Conservation (phyloP, 2,113 vertebrate genomes). For the Chamaea fasciata region DNA sequence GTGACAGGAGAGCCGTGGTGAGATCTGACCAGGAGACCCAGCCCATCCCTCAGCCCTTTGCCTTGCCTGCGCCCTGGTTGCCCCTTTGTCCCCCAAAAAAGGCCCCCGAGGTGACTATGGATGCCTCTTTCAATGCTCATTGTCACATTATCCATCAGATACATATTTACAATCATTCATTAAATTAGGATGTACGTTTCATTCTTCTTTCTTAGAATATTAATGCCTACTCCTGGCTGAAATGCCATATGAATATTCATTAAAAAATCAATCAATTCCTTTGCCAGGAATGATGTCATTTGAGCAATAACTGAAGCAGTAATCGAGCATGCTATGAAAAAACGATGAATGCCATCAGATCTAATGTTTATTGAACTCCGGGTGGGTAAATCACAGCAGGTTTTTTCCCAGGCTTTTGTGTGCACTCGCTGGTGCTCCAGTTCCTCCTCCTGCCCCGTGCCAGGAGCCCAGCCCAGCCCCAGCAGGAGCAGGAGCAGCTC, state of each 20-base stretch:
- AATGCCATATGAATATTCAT: constrained; percentile 68
- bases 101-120: constrained; percentile 12
- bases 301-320: constrained; percentile 46
- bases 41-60: neutral
- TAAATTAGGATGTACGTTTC: constrained; percentile 54
- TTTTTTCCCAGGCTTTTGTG: constrained; percentile 19
- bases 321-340: constrained; percentile 51
- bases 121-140: constrained; percentile 28
- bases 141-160: constrained; percentile 44
- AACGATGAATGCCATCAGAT: constrained; percentile 58
- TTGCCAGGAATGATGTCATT: constrained; percentile 41
- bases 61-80: neutral
- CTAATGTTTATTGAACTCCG: constrained; percentile 57
- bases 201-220: constrained; percentile 65
- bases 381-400: constrained; percentile 43
- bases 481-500: neutral
- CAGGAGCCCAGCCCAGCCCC: neutral
- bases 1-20: neutral
- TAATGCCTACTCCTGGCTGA: constrained; percentile 50
- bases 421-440: neutral
- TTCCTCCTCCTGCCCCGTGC: neutral
- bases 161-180: constrained; percentile 49
- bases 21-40: neutral
- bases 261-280: constrained; percentile 43
- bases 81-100: neutral